Evolutionary conservation across 2,888 invertebrate species (phyloP).

Genomic region (Gymnosoma rotundatum): DNA sequence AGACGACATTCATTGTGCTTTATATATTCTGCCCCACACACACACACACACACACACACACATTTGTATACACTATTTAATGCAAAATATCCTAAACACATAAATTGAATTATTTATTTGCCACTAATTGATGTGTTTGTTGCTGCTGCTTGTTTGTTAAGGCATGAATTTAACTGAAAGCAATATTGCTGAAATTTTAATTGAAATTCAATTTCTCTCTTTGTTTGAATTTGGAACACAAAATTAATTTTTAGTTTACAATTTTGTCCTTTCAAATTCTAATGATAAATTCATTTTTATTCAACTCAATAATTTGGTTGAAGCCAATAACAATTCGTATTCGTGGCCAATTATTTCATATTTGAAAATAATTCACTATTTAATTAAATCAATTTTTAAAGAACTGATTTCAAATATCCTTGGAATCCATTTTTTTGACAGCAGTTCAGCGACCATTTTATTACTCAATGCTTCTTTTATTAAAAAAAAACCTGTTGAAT

Average conservation of each 20-base stretch:
- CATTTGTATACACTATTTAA: background rate
- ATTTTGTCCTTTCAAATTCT: constrained; percentile 19
- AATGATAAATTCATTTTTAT: background rate
- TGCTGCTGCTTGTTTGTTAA: constrained; percentile 25
- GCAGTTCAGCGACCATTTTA: too few relatives aligned
- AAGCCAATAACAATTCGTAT: background rate
- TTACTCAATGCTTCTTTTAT: too few relatives aligned
- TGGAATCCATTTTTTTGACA: too few relatives aligned
- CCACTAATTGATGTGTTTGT: constrained; percentile 61
- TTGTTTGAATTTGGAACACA: background rate
- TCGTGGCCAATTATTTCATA: background rate
- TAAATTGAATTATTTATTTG: constrained; percentile 65
- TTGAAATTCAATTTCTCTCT: constrained; percentile 45
- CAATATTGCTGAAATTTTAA: constrained; percentile 58
- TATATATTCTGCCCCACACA: too few relatives aligned
- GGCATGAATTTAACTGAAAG: constrained; percentile 49
- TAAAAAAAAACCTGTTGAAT: too few relatives aligned
- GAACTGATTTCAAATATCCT: background rate
- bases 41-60: background rate
- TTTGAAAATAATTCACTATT: background rate
- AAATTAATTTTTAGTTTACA: constrained; percentile 8
- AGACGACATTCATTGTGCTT: background rate
- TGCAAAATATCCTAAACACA: constrained; percentile 59
- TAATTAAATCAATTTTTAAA: background rate
- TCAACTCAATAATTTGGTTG: background rate